Evolutionary conservation across 2,797 vertebrate genomes (phyloP).

Genomic region (Chelidonichthys spinosus): DNA sequence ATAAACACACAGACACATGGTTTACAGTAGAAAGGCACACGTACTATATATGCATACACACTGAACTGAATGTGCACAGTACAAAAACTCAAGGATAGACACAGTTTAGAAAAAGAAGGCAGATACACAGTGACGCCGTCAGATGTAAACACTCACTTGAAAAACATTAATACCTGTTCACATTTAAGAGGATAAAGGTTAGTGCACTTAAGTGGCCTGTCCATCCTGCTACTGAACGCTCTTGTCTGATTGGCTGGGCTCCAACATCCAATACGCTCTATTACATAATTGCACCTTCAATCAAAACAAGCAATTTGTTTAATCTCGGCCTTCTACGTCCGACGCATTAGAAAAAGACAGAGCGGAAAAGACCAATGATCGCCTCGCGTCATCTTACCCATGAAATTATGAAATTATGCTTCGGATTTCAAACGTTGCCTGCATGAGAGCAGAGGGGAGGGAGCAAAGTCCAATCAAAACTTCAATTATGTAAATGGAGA

Average conservation of each 20-base stretch:
- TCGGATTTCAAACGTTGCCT: constrained; percentile 68
- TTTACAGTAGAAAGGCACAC: constrained; percentile 20
- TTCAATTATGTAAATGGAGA: constrained; percentile 86
- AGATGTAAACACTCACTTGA: constrained; percentile 40
- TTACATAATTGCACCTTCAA: constrained; percentile 77
- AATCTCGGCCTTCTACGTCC: constrained; percentile 62
- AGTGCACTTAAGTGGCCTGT: constrained; percentile 55
- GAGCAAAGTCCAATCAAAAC: constrained; percentile 84
- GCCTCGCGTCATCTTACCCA: constrained; percentile 72
- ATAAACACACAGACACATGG: constrained; percentile 28
- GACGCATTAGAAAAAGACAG: constrained; percentile 45
- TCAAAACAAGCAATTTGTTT: constrained; percentile 78
- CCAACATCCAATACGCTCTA: constrained; percentile 55
- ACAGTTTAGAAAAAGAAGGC: not conserved
- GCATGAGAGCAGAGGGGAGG: constrained; percentile 58
- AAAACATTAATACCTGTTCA: constrained; percentile 58
- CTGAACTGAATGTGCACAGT: not conserved
- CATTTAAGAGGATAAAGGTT: constrained; percentile 59
- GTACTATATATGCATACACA: constrained; percentile 34
- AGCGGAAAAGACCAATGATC: constrained; percentile 29
- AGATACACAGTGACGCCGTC: constrained; percentile 9
- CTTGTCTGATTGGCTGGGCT: constrained; percentile 59
- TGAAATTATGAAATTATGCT: constrained; percentile 84
- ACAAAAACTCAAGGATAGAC: not conserved
- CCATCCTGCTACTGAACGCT: constrained; percentile 35